A percentile compares a stretch with the other conserved stretches of the same genome.
Evolutionary conservation across 2,797 vertebrate species (phyloP).

Genomic region (Antennarius maculatus): DNA sequence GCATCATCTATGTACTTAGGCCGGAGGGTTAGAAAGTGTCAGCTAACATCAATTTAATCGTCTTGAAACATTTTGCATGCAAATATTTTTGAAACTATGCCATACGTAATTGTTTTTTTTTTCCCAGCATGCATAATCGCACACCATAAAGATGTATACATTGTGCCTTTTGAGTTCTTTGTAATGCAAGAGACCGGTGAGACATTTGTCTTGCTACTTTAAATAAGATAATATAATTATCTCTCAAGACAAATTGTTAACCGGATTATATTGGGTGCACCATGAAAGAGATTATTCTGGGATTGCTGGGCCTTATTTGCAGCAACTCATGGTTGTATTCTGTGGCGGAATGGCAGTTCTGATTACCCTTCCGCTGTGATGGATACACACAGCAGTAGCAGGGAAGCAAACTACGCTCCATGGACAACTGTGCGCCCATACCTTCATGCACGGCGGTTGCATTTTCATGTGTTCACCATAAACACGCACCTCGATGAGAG

Average conservation of each 20-base stretch:
- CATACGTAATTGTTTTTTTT: not conserved
- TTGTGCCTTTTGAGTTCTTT: not conserved
- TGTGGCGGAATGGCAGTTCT: constrained; percentile 29
- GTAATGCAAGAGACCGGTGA: not conserved
- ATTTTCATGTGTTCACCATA: constrained; percentile 4
- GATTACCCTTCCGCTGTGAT: not conserved
- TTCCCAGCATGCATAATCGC: not conserved
- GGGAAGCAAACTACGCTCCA: not conserved
- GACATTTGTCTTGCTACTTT: constrained; percentile 22
- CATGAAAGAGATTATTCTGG: constrained; percentile 42
- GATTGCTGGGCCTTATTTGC: constrained; percentile 20
- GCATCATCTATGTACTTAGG: too few relatives aligned
- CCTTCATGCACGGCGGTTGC: constrained; percentile 4
- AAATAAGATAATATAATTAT: constrained; percentile 43
- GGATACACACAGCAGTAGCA: not conserved
- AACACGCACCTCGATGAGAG: constrained; percentile 17
- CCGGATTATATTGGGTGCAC: constrained; percentile 46
- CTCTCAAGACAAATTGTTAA: constrained; percentile 14
- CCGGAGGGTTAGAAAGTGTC: too few relatives aligned
- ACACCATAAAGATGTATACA: not conserved
- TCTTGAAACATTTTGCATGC: too few relatives aligned
- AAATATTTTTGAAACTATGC: constrained; percentile 15
- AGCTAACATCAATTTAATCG: too few relatives aligned
- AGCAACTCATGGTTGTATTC: constrained; percentile 27
- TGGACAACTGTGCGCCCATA: constrained; percentile 7